Conservation (phyloP, 2,888 invertebrate genomes). For the Melinopterus prodromus region DNA sequence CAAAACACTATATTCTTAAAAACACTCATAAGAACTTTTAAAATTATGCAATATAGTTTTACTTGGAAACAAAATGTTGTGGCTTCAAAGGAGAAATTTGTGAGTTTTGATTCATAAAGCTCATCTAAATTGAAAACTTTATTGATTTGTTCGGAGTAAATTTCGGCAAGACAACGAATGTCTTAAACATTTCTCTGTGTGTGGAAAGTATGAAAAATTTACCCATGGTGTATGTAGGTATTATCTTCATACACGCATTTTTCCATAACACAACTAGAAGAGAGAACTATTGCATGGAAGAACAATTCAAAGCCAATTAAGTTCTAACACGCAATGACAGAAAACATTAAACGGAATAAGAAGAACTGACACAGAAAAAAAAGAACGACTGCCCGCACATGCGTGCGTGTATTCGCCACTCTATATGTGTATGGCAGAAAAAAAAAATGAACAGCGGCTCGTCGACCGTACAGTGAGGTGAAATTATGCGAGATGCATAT, state of each 20-base stretch:
- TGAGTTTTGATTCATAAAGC: too few species aligned
- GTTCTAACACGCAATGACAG: not conserved
- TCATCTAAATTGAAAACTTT: too few species aligned
- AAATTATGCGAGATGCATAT: conserved; percentile 23
- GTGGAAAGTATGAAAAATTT: too few species aligned
- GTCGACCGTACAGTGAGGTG: not conserved
- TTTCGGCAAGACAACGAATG: too few species aligned
- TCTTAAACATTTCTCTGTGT: too few species aligned
- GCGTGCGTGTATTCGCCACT: not conserved
- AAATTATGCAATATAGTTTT: too few species aligned
- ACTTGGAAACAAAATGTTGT: too few species aligned
- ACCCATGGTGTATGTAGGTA: too few species aligned
- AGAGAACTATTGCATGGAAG: not conserved
- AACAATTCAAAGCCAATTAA: conserved; percentile 4
- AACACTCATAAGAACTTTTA: too few species aligned
- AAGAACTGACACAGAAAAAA: not conserved
- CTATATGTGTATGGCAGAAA: not conserved
- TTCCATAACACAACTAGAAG: not conserved
- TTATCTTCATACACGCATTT: not conserved
- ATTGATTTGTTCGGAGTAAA: too few species aligned
- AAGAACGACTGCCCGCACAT: not conserved
- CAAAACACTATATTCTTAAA: too few species aligned
- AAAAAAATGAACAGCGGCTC: not conserved
- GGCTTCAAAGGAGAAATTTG: too few species aligned
- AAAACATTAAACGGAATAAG: not conserved